Conservation (phyloP, 2,797 vertebrate species). For the Danionella dracula region DNA sequence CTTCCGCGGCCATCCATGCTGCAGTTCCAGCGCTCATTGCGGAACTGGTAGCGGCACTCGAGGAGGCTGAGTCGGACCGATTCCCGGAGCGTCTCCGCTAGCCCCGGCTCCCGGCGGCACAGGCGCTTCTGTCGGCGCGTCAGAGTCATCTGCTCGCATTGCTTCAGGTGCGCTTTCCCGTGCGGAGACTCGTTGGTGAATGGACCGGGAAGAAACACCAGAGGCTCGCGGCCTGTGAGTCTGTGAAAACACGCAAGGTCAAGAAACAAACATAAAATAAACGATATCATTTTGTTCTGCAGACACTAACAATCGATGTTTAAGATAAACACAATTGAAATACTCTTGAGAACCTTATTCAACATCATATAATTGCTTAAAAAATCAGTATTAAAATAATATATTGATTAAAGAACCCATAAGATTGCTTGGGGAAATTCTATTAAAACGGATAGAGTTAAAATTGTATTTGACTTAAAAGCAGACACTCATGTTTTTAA, state of each 20-base stretch:
- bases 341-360: too few species aligned
- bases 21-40: constrained; percentile 97
- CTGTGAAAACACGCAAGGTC: constrained; percentile 51
- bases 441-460: too few species aligned
- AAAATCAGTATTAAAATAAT: too few species aligned
- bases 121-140: constrained; percentile 86
- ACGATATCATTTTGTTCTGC: too few species aligned
- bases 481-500: too few species aligned
- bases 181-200: constrained; percentile 63
- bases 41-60: constrained; percentile 93
- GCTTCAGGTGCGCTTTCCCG: constrained; percentile 83
- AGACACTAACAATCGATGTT: too few species aligned
- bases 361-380: too few species aligned
- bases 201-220: constrained; percentile 79
- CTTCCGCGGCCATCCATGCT: constrained; percentile 88
- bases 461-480: too few species aligned
- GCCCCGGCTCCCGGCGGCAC: constrained; percentile 87
- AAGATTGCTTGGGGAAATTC: too few species aligned
- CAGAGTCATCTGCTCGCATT: constrained; percentile 91
- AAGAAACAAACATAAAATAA: too few species aligned
- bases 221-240: constrained; percentile 84
- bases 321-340: too few species aligned
- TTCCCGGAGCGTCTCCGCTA: constrained; percentile 89
- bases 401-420: too few species aligned
- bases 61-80: constrained; percentile 85